Conservation (phyloP, 2,797 vertebrate genomes). For the Tenualosa thibaudeaui region DNA sequence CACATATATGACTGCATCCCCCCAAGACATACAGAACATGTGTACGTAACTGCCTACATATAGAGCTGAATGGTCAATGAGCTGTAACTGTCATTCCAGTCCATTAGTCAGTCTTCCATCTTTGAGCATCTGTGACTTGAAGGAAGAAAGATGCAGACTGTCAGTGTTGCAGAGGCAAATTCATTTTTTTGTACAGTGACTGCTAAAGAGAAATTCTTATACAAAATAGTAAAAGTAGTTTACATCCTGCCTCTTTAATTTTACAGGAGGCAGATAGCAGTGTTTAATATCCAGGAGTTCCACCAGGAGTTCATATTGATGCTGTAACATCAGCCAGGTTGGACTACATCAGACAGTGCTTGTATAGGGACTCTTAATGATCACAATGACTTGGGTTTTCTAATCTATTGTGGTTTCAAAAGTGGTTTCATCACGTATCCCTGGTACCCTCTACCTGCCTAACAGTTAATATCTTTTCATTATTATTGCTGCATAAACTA, state of each 20-base stretch:
- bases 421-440: too few species aligned
- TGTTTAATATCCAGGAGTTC: neutral
- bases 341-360: neutral
- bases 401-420: too few species aligned
- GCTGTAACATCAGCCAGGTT: neutral
- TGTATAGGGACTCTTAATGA: neutral
- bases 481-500: too few species aligned
- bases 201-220: neutral
- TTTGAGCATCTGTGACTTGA: constrained; percentile 39
- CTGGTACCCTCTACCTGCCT: too few species aligned
- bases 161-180: too few species aligned
- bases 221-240: neutral
- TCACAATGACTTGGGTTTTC: neutral
- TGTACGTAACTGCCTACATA: constrained; percentile 7
- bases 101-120: constrained; percentile 59
- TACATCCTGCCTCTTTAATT: neutral
- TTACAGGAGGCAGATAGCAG: neutral
- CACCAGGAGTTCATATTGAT: neutral
- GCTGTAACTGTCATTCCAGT: constrained; percentile 54
- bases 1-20: neutral
- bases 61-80: constrained; percentile 38
- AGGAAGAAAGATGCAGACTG: neutral
- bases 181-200: neutral
- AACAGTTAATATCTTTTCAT: too few species aligned
- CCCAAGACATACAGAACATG: neutral